Conservation (phyloP, 2,113 vertebrate species). For the Mus pahari region DNA sequence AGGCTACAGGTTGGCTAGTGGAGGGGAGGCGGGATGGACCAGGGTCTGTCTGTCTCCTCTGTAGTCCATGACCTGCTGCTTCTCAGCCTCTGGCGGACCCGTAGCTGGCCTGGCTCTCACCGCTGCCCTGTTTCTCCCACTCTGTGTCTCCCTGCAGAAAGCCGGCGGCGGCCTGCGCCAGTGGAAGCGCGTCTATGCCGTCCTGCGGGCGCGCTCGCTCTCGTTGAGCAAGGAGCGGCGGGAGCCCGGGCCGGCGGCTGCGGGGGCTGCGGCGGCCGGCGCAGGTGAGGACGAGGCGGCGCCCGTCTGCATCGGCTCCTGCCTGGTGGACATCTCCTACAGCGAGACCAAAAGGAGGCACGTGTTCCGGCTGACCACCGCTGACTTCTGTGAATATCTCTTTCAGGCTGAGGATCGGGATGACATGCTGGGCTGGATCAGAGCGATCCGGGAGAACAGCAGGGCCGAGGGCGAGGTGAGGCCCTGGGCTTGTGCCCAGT, state of each 20-base stretch:
- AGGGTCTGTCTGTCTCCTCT: background rate
- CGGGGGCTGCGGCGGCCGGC: slow-evolving; percentile 87
- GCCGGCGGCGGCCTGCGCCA: slow-evolving; percentile 95
- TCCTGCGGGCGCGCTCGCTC: slow-evolving; percentile 94
- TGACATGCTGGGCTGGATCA: slow-evolving; percentile 99
- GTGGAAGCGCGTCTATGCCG: slow-evolving; percentile 95
- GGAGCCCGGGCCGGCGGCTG: slow-evolving; percentile 90
- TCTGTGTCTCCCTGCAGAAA: slow-evolving; percentile 89
- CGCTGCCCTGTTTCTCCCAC: background rate
- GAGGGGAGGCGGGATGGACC: background rate
- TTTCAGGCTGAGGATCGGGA: slow-evolving; percentile 99
- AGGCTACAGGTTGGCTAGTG: background rate
- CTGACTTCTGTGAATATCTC: slow-evolving; percentile 99
- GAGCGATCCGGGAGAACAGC: slow-evolving; percentile 96
- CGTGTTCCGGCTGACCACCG: slow-evolving; percentile 96
- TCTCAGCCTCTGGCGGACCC: background rate
- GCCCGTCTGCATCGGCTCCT: slow-evolving; percentile 96
- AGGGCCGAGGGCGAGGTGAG: slow-evolving; percentile 98
- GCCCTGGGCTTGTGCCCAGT: slow-evolving; percentile 64
- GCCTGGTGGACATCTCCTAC: slow-evolving; percentile 99
- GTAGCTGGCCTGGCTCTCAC: slow-evolving; percentile 36
- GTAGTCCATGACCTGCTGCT: background rate
- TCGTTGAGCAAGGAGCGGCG: slow-evolving; percentile 98
- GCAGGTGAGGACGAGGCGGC: slow-evolving; percentile 93
- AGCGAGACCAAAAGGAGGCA: slow-evolving; percentile 98